Conservation (phyloP, 2,888 invertebrate species). For the Colletes collaris region DNA sequence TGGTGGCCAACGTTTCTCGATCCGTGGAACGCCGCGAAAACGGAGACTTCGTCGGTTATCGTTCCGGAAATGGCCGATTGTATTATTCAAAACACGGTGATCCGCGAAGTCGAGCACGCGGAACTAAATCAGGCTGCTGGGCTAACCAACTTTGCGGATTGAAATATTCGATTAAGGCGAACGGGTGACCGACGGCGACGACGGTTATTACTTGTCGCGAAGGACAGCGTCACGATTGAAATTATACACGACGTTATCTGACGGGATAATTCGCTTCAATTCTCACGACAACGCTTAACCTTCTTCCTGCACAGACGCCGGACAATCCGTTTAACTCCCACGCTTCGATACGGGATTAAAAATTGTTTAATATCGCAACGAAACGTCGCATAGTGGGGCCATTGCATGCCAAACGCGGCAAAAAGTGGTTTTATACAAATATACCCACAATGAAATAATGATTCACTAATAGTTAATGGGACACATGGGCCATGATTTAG, state of each 20-base stretch:
- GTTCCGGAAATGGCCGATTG: conserved; percentile 15
- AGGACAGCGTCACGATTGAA: not conserved
- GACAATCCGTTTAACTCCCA: too few relatives aligned
- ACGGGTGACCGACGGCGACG: not conserved
- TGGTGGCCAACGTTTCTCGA: not conserved
- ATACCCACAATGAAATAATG: too few relatives aligned
- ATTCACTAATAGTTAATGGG: too few relatives aligned
- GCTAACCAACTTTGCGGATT: not conserved
- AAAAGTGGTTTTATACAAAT: too few relatives aligned
- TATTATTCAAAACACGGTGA: conserved; percentile 32
- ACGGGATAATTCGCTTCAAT: not conserved
- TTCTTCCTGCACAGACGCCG: too few relatives aligned
- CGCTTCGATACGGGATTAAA: too few relatives aligned
- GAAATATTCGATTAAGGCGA: conserved; percentile 10
- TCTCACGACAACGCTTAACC: not conserved
- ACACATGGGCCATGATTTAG: too few relatives aligned
- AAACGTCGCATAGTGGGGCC: too few relatives aligned
- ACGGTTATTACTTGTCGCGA: not conserved
- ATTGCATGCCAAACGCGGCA: too few relatives aligned
- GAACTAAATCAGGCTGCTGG: conserved; percentile 5
- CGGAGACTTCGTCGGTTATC: conserved; percentile 41
- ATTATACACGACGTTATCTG: not conserved
- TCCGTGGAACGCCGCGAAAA: conserved; percentile 24
- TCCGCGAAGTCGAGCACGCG: not conserved
- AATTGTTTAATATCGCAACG: too few relatives aligned